These are phyloP conservation scores for Brachyptera putata DNA, from an alignment of 2,888 invertebrate species.

Conservation along the genomic window DNA sequence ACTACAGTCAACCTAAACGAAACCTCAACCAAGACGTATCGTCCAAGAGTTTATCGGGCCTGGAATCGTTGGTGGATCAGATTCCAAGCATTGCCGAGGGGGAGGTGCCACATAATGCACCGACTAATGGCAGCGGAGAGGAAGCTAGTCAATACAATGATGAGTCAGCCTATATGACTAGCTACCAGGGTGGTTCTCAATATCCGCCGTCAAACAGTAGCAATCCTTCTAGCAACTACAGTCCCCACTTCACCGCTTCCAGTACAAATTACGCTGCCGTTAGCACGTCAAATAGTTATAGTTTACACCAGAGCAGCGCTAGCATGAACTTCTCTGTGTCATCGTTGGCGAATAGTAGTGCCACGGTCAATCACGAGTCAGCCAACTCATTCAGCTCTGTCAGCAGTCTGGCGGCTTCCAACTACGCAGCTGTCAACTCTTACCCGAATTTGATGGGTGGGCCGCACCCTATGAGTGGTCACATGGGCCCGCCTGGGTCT, in stretches of 20 bases:
- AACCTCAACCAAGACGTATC: conserved; percentile 62
- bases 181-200: conserved; percentile 35
- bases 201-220: conserved; percentile 37
- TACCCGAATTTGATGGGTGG: conserved; percentile 48
- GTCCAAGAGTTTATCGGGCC: conserved; percentile 79
- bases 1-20: conserved; percentile 32
- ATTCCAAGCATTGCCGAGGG: conserved; percentile 83
- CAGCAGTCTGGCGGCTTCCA: conserved; percentile 47
- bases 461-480: conserved; percentile 42
- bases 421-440: conserved; percentile 40
- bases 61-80: conserved; percentile 87
- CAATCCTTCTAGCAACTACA: conserved; percentile 36
- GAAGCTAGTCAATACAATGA: conserved; percentile 37
- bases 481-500: conserved; percentile 31
- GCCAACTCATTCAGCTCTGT: conserved; percentile 45
- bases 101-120: conserved; percentile 42
- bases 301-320: conserved; percentile 33
- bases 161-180: conserved; percentile 37
- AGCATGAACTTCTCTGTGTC: conserved; percentile 42
- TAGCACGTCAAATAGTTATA: too few relatives aligned
- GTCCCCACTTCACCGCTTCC: too few relatives aligned
- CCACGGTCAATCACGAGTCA: conserved; percentile 30
- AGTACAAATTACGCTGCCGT: conserved; percentile 37
- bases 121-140: conserved; percentile 37
- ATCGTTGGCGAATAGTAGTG: conserved; percentile 41